Evolutionary conservation across 2,113 vertebrate species (phyloP).

Genomic region (Odontesthes bonariensis): DNA sequence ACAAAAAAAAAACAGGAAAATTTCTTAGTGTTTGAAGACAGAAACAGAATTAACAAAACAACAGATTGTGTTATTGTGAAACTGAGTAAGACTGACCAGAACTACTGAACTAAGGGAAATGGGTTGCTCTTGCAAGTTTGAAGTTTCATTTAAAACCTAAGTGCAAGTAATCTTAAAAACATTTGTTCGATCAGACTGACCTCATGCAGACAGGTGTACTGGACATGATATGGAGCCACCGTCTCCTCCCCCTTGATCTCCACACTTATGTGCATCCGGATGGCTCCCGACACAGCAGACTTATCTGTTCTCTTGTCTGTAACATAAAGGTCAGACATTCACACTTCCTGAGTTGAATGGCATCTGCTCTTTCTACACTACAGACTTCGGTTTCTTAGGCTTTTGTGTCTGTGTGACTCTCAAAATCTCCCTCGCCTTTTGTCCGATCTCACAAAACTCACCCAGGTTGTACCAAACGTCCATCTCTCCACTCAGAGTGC

Average conservation of each 20-base stretch:
- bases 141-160: slow-evolving; percentile 14
- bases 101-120: background rate
- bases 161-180: slow-evolving; percentile 12
- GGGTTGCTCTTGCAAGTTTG: slow-evolving; percentile 5
- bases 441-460: slow-evolving; percentile 72
- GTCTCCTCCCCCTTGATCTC: slow-evolving; percentile 99
- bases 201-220: slow-evolving; percentile 98
- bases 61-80: too few relatives aligned
- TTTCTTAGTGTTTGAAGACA: background rate
- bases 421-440: slow-evolving; percentile 17
- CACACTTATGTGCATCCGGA: slow-evolving; percentile 97
- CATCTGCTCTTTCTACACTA: slow-evolving; percentile 26
- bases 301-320: slow-evolving; percentile 98
- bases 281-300: slow-evolving; percentile 95
- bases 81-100: too few relatives aligned
- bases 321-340: slow-evolving; percentile 35
- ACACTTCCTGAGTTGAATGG: slow-evolving; percentile 25
- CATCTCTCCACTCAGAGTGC: slow-evolving; percentile 98
- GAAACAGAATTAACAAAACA: background rate
- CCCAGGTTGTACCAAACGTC: slow-evolving; percentile 99
- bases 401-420: slow-evolving; percentile 27
- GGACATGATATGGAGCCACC: slow-evolving; percentile 95
- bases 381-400: slow-evolving; percentile 27
- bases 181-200: slow-evolving; percentile 76
- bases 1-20: too few relatives aligned